These are phyloP conservation scores for Leptinotarsa peninsularis DNA, from an alignment of 2,888 invertebrate genomes.

Conservation along the genomic window DNA sequence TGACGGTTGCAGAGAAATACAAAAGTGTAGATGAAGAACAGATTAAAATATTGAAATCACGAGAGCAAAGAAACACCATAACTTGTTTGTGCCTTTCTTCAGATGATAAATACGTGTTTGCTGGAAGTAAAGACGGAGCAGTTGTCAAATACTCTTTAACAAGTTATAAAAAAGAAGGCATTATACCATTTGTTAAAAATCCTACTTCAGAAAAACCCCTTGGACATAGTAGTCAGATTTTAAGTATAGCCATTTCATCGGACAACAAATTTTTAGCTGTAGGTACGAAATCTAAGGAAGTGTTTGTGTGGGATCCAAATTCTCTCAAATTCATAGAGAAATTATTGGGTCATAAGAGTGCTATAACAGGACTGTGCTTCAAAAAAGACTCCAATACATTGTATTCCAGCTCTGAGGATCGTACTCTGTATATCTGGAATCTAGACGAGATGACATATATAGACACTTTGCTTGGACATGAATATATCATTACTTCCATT, in stretches of 20 bases:
- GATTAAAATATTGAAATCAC: conserved; percentile 73
- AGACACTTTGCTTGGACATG: conserved; percentile 95
- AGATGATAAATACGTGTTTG: conserved; percentile 79
- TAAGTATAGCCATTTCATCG: conserved; percentile 78
- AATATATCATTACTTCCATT: conserved; percentile 85
- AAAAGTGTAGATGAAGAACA: conserved; percentile 63
- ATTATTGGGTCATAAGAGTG: conserved; percentile 82
- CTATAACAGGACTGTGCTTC: conserved; percentile 84
- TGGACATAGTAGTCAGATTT: conserved; percentile 67
- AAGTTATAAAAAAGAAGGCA: conserved; percentile 73
- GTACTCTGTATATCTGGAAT: conserved; percentile 94
- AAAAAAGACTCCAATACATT: conserved; percentile 87
- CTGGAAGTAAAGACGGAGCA: conserved; percentile 89
- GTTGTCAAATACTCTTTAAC: conserved; percentile 86
- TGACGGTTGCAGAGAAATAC: conserved; percentile 78
- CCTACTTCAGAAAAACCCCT: conserved; percentile 50
- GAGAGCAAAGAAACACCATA: conserved; percentile 82
- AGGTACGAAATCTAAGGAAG: conserved; percentile 74
- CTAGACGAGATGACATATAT: conserved; percentile 96
- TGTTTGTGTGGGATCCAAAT: conserved; percentile 88
- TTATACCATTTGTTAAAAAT: conserved; percentile 66
- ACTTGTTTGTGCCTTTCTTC: conserved; percentile 84
- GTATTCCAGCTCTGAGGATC: conserved; percentile 82
- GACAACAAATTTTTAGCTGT: conserved; percentile 86
- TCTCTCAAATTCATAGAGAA: conserved; percentile 82